Conservation (phyloP, 2,888 invertebrate genomes). For the Erpobdella octoculata region DNA sequence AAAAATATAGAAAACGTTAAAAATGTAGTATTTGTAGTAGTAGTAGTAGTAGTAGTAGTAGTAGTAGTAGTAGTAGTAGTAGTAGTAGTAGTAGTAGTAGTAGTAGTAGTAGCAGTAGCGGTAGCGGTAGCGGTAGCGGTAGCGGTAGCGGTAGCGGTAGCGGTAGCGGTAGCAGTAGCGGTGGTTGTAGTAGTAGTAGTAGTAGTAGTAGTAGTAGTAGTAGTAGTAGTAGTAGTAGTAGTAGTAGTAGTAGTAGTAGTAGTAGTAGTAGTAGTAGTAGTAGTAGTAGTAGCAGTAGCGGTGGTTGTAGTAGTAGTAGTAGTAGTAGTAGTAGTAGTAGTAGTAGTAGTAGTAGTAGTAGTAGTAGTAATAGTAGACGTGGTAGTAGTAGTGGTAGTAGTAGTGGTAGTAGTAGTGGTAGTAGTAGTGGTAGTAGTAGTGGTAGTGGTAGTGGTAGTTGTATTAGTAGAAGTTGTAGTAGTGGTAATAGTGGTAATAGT, state of each 20-base stretch:
- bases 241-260: constrained; percentile 1
- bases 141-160: background rate
- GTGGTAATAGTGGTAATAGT: background rate
- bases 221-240: constrained; percentile 1
- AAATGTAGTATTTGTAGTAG: background rate
- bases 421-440: background rate
- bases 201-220: constrained; percentile 1
- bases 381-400: background rate
- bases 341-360: constrained; percentile 1
- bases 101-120: background rate
- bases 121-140: background rate
- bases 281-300: too few relatives aligned
- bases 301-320: too few relatives aligned
- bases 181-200: too few relatives aligned
- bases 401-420: background rate
- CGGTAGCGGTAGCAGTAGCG: background rate
- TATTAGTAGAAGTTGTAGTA: too few relatives aligned
- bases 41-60: constrained; percentile 1
- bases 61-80: constrained; percentile 1
- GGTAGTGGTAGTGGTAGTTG: too few relatives aligned
- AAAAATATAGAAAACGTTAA: too few relatives aligned
- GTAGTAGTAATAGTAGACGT: background rate
- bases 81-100: constrained; percentile 1
- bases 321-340: constrained; percentile 1
- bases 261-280: constrained; percentile 1